Evolutionary conservation across 2,113 vertebrate species (phyloP).

Genomic region (Hippocampus abdominalis): DNA sequence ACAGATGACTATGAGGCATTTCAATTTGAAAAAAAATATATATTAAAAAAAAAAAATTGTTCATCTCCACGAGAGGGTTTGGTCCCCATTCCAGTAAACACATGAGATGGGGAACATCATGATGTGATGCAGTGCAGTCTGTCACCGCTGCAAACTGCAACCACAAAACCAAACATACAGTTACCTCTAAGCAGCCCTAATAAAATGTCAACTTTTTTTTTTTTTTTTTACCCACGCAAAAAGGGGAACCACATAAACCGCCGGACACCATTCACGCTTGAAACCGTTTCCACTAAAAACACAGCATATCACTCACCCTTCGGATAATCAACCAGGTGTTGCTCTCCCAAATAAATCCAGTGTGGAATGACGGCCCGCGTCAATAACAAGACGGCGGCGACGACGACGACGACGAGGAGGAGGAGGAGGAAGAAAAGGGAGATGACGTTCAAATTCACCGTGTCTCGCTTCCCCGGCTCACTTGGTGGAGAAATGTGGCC

Average conservation of each 20-base stretch:
- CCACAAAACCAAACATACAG: neutral
- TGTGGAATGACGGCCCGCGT: slow-evolving; percentile 12
- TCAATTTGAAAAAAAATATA: neutral
- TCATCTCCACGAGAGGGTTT: neutral
- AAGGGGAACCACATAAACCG: neutral
- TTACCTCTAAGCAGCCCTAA: neutral
- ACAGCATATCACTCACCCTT: slow-evolving; percentile 1
- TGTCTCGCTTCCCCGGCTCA: neutral
- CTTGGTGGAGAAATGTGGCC: neutral
- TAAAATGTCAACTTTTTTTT: neutral
- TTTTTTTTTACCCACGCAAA: neutral
- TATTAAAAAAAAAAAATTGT: neutral
- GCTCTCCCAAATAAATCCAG: slow-evolving; percentile 9
- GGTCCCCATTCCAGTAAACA: neutral
- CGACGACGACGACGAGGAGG: slow-evolving; percentile 19
- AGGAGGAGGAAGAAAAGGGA: slow-evolving; percentile 13
- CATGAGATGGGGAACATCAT: neutral
- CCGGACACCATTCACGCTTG: neutral
- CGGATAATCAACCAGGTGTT: slow-evolving; percentile 8
- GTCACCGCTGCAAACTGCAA: neutral
- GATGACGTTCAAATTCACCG: slow-evolving; percentile 1
- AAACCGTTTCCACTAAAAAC: neutral
- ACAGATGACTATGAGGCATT: neutral
- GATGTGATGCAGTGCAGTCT: slow-evolving; percentile 1
- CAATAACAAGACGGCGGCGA: slow-evolving; percentile 31